Conservation (phyloP, 2,113 vertebrate genomes). For the Amazona vittata region DNA sequence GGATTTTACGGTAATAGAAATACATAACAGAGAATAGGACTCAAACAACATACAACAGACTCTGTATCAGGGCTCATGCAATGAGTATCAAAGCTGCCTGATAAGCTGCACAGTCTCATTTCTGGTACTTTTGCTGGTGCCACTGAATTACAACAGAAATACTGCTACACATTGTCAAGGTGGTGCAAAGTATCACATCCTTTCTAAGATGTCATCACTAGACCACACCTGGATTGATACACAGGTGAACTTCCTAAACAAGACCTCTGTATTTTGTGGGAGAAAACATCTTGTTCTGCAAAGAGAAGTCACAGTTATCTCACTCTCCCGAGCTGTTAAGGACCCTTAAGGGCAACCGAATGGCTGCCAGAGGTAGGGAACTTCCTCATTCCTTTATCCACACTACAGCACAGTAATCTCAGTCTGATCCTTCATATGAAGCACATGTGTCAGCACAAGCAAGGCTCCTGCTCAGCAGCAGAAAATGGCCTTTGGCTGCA, state of each 20-base stretch:
- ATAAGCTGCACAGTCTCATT: too few relatives aligned
- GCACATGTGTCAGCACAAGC: rapidly evolving
- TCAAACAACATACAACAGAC: not conserved
- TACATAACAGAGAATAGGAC: rapidly evolving
- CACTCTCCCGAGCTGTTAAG: not conserved
- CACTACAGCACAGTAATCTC: not conserved
- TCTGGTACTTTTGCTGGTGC: not conserved
- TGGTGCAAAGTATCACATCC: not conserved
- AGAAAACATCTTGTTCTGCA: not conserved
- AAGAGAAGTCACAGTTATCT: not conserved
- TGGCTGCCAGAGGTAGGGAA: not conserved
- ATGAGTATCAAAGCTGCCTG: not conserved
- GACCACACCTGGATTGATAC: not conserved
- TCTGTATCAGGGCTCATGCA: not conserved
- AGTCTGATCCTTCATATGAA: not conserved
- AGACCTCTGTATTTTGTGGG: too few relatives aligned
- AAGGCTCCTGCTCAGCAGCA: not conserved
- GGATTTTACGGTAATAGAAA: not conserved
- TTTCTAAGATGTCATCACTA: not conserved
- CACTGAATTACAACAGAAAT: not conserved
- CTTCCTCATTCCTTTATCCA: not conserved
- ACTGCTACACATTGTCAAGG: not conserved
- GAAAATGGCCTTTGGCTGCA: not conserved
- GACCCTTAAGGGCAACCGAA: not conserved
- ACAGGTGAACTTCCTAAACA: not conserved